These are phyloP conservation scores for Erythrolamprus reginae DNA, from an alignment of 2,113 vertebrate species.

Conservation along the genomic window DNA sequence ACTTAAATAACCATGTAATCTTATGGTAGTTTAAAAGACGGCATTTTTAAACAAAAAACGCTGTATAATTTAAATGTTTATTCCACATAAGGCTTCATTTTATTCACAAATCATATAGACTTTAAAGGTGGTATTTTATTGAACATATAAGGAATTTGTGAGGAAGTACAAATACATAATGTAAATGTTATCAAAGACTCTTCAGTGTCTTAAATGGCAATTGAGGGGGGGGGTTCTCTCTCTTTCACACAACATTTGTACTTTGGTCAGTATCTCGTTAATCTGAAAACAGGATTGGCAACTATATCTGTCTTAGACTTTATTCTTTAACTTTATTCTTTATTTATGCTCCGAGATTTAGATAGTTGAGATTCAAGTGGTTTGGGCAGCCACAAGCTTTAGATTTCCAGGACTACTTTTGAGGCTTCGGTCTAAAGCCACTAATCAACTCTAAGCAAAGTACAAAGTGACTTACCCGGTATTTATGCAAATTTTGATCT, in stretches of 20 bases:
- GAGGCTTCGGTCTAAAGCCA: neutral
- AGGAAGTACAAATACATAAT: neutral
- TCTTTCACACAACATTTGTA: neutral
- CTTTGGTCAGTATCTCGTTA: neutral
- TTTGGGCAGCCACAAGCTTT: neutral
- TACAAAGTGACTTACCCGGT: neutral
- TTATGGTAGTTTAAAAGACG: slow-evolving; percentile 15
- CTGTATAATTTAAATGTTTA: neutral
- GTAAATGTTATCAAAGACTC: neutral
- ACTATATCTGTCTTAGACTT: neutral
- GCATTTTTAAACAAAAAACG: neutral
- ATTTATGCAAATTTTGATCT: neutral
- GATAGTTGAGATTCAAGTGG: neutral
- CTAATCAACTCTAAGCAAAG: neutral
- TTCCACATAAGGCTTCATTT: neutral
- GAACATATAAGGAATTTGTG: slow-evolving; percentile 4
- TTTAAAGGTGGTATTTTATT: slow-evolving; percentile 20
- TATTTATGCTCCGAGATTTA: neutral
- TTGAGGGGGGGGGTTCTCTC: too few species aligned
- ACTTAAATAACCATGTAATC: slow-evolving; percentile 19
- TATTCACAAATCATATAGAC: neutral
- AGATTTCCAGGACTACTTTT: neutral
- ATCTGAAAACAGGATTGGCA: neutral
- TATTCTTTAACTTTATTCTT: neutral
- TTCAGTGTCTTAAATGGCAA: neutral